phyloP scores from a whole-genome alignment of 2,113 vertebrate species.

The Oreotrochilus melanogaster region DNA sequence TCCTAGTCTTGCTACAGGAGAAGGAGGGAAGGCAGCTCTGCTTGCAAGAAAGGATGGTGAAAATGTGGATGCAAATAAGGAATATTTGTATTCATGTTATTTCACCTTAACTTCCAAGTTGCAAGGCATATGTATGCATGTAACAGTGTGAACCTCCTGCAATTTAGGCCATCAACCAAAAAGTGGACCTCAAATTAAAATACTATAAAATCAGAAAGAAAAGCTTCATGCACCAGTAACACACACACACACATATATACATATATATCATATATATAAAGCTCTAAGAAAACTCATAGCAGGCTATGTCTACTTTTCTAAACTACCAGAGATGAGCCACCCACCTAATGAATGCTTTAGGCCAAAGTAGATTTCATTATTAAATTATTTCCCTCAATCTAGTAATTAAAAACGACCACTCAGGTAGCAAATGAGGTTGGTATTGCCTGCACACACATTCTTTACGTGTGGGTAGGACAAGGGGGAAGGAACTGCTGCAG shows the following conservation, averaged over 20 bases:
- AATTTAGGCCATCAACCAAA: neutral
- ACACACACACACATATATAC: too few species aligned
- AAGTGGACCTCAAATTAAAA: neutral
- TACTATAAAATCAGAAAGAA: neutral
- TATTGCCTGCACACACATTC: accelerated
- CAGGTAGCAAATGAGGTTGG: neutral
- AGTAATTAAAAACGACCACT: neutral
- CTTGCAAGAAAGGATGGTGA: neutral
- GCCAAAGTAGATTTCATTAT: neutral
- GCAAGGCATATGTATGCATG: neutral
- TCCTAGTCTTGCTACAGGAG: neutral
- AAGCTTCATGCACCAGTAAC: neutral
- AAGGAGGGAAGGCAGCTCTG: neutral
- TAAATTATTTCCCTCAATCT: neutral
- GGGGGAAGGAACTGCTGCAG: neutral
- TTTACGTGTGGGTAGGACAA: neutral
- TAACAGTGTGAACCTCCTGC: neutral
- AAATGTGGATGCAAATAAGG: too few species aligned
- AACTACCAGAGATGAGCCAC: neutral
- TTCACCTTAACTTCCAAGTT: neutral
- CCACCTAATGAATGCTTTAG: neutral
- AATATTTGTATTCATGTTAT: neutral
- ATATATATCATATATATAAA: too few species aligned
- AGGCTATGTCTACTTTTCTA: neutral
- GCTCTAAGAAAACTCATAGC: neutral